Base-by-base conservation (phyloP, 2,113 vertebrate genomes). In the Lota lota region DNA sequence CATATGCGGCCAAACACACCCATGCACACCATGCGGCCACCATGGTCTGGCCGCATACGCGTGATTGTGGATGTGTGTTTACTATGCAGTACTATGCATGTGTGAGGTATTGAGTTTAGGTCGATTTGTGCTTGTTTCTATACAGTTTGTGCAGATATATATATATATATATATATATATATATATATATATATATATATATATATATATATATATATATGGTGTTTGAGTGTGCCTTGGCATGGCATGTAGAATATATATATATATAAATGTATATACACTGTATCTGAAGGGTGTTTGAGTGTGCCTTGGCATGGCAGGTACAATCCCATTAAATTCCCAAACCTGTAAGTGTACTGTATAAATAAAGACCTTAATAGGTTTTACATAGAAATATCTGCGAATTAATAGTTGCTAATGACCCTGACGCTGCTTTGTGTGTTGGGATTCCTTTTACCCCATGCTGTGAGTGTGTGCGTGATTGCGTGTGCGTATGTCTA, bases 401-500 rank as follows among this genome's bases (percentile, higher is more conserved):
- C 28, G 6, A 28, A 28, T 28, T 3, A 28, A 1, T 66, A 53
- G 71, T 66, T 80, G 80, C 61, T 63, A 79, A 60, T 47, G 61
- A 68, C 59, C 76, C 57, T 68, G 28, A 28, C 28, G 28, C 2
- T 2, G 28, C 1, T 4, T 0, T 3, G 28, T 28, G 28, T 28
- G 28, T 28, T 28, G 28, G 28, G 28, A 28, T 28, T 81, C 75
- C 67, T 69, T 61, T 70, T 61, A 53, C 67, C 72, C 63, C 77
- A 22, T 79, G 80, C 75, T 79, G 68, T 69, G 63, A 28, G 61
- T 72, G 75, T 68, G 58, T 73, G 28, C 28, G 28, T 28, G 28
- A 28, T 28, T 28, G 28, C 28, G 5, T 75, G 82, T 81, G 80
- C 81, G 69, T 71, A 64, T 79, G 78, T 82, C 79, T 82, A 19